These are phyloP conservation scores for Pristionchus entomophagus DNA, from an alignment of 2,888 invertebrate genomes.

Conservation along the genomic window DNA sequence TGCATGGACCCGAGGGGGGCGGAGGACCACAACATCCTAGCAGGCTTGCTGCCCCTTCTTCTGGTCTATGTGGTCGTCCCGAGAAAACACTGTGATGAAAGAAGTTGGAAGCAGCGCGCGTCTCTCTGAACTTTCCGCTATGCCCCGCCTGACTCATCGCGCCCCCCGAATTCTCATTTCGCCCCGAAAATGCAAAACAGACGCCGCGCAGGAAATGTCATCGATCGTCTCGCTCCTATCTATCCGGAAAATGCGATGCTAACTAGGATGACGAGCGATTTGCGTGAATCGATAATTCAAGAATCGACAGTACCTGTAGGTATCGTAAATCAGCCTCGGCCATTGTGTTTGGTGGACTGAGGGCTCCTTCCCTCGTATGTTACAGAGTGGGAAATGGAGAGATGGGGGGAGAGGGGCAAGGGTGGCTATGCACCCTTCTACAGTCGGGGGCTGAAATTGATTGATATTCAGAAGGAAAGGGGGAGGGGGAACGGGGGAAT, in stretches of 20 bases:
- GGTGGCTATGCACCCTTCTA: background rate
- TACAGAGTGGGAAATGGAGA: background rate
- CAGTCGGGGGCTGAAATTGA: constrained; percentile 6
- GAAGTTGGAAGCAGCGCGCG: background rate
- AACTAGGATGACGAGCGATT: constrained; percentile 9
- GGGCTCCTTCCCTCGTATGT: constrained; percentile 37
- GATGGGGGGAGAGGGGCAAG: background rate
- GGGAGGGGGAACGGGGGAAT: background rate
- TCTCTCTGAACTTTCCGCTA: constrained; percentile 23
- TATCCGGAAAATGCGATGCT: constrained; percentile 24
- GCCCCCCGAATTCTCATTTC: constrained; percentile 31
- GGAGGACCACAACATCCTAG: too few species aligned
- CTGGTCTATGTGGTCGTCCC: too few species aligned
- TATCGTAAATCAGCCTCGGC: constrained; percentile 61
- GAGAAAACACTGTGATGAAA: too few species aligned
- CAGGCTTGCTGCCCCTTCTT: too few species aligned
- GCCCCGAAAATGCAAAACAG: constrained; percentile 40
- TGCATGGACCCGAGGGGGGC: background rate
- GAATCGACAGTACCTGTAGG: constrained; percentile 53
- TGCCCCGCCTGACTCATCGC: background rate
- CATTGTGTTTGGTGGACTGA: constrained; percentile 15
- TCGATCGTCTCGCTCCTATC: constrained; percentile 36
- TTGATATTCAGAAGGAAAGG: constrained; percentile 13
- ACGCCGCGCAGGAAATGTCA: constrained; percentile 22
- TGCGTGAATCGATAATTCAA: background rate